Percentiles rank a stretch among this genome's conserved stretches.
These are phyloP conservation scores for Patella pellucida DNA, from an alignment of 2,888 invertebrate species.

Conservation along the genomic window DNA sequence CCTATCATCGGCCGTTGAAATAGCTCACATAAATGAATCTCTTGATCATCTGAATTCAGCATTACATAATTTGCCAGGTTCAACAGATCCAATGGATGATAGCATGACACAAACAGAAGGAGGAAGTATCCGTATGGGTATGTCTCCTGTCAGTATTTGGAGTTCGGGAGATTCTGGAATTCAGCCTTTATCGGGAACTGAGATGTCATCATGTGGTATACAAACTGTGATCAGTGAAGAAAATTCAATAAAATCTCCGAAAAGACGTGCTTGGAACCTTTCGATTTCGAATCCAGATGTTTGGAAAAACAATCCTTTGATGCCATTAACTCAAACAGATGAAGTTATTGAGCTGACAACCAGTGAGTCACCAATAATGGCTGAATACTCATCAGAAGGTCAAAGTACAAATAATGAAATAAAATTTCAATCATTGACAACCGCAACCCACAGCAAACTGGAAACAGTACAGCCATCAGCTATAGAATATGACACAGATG, in stretches of 20 bases:
- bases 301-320: constrained; percentile 16
- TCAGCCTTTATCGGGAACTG: background rate
- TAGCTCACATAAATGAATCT: constrained; percentile 27
- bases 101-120: constrained; percentile 17
- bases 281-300: constrained; percentile 28
- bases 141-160: constrained; percentile 51
- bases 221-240: background rate
- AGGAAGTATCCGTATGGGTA: constrained; percentile 30
- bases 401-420: constrained; percentile 22
- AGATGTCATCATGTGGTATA: background rate
- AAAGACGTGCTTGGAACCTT: constrained; percentile 19
- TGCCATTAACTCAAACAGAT: background rate
- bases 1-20: constrained; percentile 14
- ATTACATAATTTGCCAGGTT: background rate
- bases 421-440: background rate
- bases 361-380: background rate
- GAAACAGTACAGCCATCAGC: constrained; percentile 3
- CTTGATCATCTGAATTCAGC: constrained; percentile 31
- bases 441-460: background rate
- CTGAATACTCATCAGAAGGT: background rate
- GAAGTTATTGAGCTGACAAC: background rate
- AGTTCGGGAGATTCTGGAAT: constrained; percentile 40
- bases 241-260: background rate
- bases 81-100: background rate
- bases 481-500: constrained; percentile 16